Evolutionary conservation across 2,888 invertebrate species (phyloP), one percentile per base, ranked within the genome.

Genomic region (Argyresthia albistria): DNA sequence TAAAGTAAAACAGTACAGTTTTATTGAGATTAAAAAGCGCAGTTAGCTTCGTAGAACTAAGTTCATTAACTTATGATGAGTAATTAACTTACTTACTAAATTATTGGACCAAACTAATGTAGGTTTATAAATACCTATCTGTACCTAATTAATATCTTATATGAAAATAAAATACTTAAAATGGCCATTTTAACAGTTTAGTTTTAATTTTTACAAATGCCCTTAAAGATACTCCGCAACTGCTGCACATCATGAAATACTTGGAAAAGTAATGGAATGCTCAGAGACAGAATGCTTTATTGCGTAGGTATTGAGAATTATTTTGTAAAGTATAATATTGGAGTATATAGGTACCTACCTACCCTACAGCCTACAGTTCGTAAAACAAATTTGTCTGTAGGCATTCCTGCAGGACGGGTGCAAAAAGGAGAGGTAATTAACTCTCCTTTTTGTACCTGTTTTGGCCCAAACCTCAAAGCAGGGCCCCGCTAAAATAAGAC

Each of bases 31-130:
- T 65, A 69, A 61, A n/a, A 56, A 69, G 57, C 80, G 79, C 80
- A 83, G 82, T 82, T 77, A 83, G 80, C 73, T 76, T 73, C 64
- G 9, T 45, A 43, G 16, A 50, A 52, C 54, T 57, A 54, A 63
- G 58, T 66, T 16, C 46, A 15, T 43, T 4, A 9, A 3, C n/a
- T 11, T 11, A n/a, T 36, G 9, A 39, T 9, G 8, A 8, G 8
- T 9, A n/a, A n/a, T 39, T 11, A 4, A 43, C 43, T 12, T 43
- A 43, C 43, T n/a, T n/a, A n/a, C 43, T 43, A 66, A 65, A n/a
- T n/a, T 77, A 79, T 71, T 73, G 70, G 70, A 81, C 76, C 80
- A 80, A 82, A 80, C 80, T 86, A 82, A 83, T 81, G 67, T 81
- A 83, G 75, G 70, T 63, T 35, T n/a, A 43, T 35, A 50, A 10